phyloP scores from a whole-genome alignment of 2,888 invertebrate species.

The Netelia virgata region DNA sequence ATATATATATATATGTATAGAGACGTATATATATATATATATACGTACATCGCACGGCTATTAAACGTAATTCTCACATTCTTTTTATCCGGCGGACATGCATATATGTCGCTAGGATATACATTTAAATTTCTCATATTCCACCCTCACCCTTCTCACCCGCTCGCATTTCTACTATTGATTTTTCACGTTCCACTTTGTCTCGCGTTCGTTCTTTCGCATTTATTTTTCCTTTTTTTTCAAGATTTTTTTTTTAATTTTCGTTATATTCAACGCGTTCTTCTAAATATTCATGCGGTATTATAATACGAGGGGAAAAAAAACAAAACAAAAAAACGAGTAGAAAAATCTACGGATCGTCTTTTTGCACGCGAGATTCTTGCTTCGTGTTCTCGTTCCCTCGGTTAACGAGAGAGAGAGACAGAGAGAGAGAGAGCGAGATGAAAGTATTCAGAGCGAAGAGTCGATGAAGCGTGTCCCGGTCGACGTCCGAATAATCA shows the following conservation, averaged over 20 bases:
- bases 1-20: no score
- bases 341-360: slow-evolving; percentile 5
- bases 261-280: slow-evolving; percentile 1
- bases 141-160: not conserved
- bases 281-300: slow-evolving; percentile 38
- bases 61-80: slow-evolving; percentile 67
- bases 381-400: not conserved
- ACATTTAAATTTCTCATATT: slow-evolving; percentile 33
- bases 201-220: not conserved
- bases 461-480: slow-evolving; percentile 57
- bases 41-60: slow-evolving; percentile 45
- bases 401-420: slow-evolving; percentile 4
- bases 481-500: slow-evolving; percentile 61
- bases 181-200: slow-evolving; percentile 34
- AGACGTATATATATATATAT: not conserved
- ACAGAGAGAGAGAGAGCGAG: slow-evolving; percentile 43
- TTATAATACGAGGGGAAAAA: not conserved
- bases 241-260: slow-evolving; percentile 25
- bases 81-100: slow-evolving; percentile 5
- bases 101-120: slow-evolving; percentile 8
- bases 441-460: slow-evolving; percentile 40
- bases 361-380: slow-evolving; percentile 12
- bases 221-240: slow-evolving; percentile 15
- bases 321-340: slow-evolving; percentile 26
- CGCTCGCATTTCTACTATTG: slow-evolving; percentile 26